Conservation (phyloP, 2,888 invertebrate genomes). For the Metalampra italica region DNA sequence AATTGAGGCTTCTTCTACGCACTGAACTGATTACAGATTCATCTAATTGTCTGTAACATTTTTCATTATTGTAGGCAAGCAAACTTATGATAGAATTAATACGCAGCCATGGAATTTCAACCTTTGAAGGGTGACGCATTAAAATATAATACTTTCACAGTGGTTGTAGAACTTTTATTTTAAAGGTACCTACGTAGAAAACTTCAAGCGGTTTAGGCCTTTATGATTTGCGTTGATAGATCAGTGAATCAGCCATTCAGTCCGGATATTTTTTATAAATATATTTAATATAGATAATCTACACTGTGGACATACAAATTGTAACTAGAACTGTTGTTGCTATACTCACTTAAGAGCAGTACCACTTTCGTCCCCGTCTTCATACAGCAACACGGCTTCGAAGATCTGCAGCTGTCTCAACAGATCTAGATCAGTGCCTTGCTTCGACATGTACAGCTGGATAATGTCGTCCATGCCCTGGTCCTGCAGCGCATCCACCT, state of each 20-base stretch:
- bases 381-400: conserved; percentile 93
- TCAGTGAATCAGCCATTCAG: too few relatives aligned
- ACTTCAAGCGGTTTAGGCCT: too few relatives aligned
- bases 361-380: conserved; percentile 84
- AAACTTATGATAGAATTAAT: not conserved
- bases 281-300: not conserved
- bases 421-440: conserved; percentile 95
- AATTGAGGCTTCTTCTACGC: conserved; percentile 68
- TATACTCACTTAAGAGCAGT: conserved; percentile 77
- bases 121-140: too few relatives aligned
- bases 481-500: conserved; percentile 96
- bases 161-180: not conserved
- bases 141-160: too few relatives aligned
- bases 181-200: too few relatives aligned
- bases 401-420: conserved; percentile 96
- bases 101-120: too few relatives aligned
- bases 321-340: too few relatives aligned
- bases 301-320: not conserved
- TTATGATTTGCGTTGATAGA: too few relatives aligned
- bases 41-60: conserved; percentile 77
- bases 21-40: conserved; percentile 86
- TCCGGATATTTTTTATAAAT: too few relatives aligned
- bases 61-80: not conserved
- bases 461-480: conserved; percentile 94
- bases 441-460: conserved; percentile 93